A percentile compares a stretch with the other conserved stretches of the same genome.
These are phyloP conservation scores for Agapornis canus DNA, from an alignment of 2,797 vertebrate species.

Conservation along the genomic window DNA sequence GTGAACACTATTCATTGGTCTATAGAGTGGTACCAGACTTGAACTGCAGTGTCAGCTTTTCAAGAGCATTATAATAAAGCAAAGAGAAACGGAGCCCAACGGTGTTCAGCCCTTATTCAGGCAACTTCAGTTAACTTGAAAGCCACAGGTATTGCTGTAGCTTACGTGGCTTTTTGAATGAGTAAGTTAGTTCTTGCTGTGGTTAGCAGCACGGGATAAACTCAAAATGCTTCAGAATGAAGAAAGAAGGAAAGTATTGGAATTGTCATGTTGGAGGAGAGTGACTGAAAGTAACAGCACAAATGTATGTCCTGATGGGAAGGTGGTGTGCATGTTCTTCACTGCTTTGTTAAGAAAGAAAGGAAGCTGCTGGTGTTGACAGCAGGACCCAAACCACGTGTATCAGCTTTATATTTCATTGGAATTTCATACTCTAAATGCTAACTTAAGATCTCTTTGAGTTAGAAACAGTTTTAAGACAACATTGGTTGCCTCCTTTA, in stretches of 20 bases:
- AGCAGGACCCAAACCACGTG: not conserved
- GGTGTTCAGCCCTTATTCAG: constrained; percentile 11
- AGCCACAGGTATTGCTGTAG: fast-evolving
- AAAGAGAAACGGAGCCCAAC: constrained; percentile 34
- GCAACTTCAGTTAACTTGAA: not conserved
- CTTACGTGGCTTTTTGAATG: not conserved
- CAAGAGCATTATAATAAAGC: constrained; percentile 72
- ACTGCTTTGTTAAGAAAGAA: not conserved
- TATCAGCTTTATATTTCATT: not conserved
- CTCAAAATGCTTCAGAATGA: not conserved
- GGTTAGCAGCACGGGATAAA: not conserved
- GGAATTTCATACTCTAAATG: not conserved
- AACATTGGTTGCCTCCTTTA: not conserved
- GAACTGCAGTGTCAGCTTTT: constrained; percentile 69
- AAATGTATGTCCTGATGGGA: not conserved
- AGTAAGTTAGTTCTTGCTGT: not conserved
- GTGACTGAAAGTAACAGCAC: not conserved
- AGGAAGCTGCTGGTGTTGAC: not conserved
- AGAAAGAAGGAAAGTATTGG: not conserved
- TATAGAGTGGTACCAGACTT: constrained; percentile 63
- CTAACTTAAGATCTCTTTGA: not conserved
- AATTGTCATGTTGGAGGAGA: not conserved
- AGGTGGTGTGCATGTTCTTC: fast-evolving
- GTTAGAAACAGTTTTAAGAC: not conserved
- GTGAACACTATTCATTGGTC: constrained; percentile 56